Percentiles rank a stretch among this genome's conserved stretches.
These are phyloP conservation scores for Acrobasis repandana DNA, from an alignment of 2,888 invertebrate genomes.

Conservation along the genomic window DNA sequence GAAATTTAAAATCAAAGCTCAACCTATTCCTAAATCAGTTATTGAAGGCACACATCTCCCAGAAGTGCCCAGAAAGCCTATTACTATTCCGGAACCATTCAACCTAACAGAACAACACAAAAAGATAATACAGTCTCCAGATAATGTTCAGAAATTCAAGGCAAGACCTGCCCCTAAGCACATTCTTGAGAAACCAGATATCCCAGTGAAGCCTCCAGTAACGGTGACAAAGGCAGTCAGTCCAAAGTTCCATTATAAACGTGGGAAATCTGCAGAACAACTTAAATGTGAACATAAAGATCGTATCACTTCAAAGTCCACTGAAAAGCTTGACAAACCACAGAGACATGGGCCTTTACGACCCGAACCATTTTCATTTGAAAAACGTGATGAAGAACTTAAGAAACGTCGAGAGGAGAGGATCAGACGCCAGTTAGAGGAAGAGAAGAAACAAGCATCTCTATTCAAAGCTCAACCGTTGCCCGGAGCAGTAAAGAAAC, in stretches of 20 bases:
- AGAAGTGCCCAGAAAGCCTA: slow-evolving; percentile 77
- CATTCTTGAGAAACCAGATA: slow-evolving; percentile 69
- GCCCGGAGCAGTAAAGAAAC: slow-evolving; percentile 78
- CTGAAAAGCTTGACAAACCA: slow-evolving; percentile 45
- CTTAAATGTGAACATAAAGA: slow-evolving; percentile 39
- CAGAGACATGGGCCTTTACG: slow-evolving; percentile 55
- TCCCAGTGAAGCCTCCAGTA: slow-evolving; percentile 55
- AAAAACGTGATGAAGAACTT: slow-evolving; percentile 83
- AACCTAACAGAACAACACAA: slow-evolving; percentile 83
- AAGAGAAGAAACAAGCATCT: slow-evolving; percentile 82
- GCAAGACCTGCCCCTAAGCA: slow-evolving; percentile 85
- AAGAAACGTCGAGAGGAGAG: slow-evolving; percentile 83
- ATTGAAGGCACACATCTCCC: slow-evolving; percentile 78
- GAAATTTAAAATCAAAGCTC: slow-evolving; percentile 86
- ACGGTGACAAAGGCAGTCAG: slow-evolving; percentile 57
- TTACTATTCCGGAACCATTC: slow-evolving; percentile 85
- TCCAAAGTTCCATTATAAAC: slow-evolving; percentile 67
- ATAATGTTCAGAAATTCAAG: slow-evolving; percentile 69
- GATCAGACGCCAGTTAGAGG: slow-evolving; percentile 82
- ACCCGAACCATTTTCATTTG: slow-evolving; percentile 87
- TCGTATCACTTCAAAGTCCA: slow-evolving; percentile 25
- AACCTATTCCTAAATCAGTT: slow-evolving; percentile 84
- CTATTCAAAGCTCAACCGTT: slow-evolving; percentile 88
- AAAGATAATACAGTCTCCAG: slow-evolving; percentile 52
- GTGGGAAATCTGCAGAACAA: slow-evolving; percentile 45